Percentiles rank a stretch among this genome's conserved stretches.
These are phyloP conservation scores for Helleia helle DNA, from an alignment of 2,888 invertebrate species.

Conservation along the genomic window DNA sequence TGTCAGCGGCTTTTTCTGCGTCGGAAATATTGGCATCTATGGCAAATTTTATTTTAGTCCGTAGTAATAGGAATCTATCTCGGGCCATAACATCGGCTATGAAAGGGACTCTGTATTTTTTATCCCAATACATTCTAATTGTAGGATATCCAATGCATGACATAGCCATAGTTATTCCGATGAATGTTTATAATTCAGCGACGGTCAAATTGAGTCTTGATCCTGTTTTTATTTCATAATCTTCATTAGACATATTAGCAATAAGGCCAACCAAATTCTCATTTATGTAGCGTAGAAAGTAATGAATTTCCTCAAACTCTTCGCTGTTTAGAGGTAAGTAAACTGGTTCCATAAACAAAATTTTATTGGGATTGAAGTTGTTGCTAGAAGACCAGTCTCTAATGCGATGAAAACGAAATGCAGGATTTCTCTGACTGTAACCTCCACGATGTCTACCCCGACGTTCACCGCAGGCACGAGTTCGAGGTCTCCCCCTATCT, in stretches of 20 bases:
- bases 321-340: neutral
- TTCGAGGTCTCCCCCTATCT: neutral
- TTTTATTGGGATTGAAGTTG: neutral
- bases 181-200: neutral
- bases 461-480: neutral
- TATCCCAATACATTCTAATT: neutral
- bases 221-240: neutral
- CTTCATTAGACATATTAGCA: neutral
- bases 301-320: neutral
- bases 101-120: neutral
- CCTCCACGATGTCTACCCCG: neutral
- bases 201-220: neutral
- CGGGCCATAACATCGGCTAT: neutral
- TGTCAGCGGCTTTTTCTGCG: constrained; percentile 2
- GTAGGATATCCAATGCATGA: neutral
- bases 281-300: neutral
- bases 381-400: neutral
- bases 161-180: too few relatives aligned
- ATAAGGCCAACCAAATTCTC: neutral
- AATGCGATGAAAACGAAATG: neutral
- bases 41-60: neutral
- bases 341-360: neutral
- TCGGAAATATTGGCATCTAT: neutral
- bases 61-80: neutral
- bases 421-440: neutral